Percentiles rank a stretch among this genome's conserved stretches.
These are phyloP conservation scores for Lucilia cuprina DNA, from an alignment of 1,140 invertebrate genomes.

Conservation along the genomic window DNA sequence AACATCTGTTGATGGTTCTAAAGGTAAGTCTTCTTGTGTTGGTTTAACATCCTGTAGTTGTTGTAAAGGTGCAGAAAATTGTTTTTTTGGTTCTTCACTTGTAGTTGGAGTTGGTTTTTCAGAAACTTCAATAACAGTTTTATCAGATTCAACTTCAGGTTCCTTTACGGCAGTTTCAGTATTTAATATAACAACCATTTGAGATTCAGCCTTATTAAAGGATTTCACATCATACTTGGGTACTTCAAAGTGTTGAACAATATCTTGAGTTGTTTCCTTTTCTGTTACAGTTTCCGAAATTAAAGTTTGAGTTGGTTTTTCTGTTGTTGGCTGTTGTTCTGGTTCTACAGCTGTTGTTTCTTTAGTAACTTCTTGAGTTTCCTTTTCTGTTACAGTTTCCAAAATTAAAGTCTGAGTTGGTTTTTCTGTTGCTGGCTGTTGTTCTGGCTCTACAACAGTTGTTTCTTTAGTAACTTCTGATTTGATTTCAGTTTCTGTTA, in stretches of 20 bases:
- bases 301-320: too few species aligned
- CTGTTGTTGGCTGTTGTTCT: background rate
- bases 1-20: too few species aligned
- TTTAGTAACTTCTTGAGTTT: background rate
- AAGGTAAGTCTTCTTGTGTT: background rate
- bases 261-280: too few species aligned
- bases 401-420: too few species aligned
- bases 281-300: too few species aligned
- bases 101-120: background rate
- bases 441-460: background rate
- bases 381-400: too few species aligned
- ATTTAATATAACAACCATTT: background rate
- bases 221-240: constrained; percentile 10
- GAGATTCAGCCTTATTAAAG: constrained; percentile 7
- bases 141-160: background rate
- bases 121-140: background rate
- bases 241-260: constrained; percentile 26
- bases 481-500: background rate
- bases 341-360: background rate
- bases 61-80: constrained; percentile 43
- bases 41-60: background rate
- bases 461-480: background rate
- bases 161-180: background rate
- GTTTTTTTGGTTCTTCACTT: background rate
- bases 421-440: background rate